These are phyloP conservation scores for Barbus barbus DNA, from an alignment of 2,113 vertebrate genomes.

Conservation along the genomic window DNA sequence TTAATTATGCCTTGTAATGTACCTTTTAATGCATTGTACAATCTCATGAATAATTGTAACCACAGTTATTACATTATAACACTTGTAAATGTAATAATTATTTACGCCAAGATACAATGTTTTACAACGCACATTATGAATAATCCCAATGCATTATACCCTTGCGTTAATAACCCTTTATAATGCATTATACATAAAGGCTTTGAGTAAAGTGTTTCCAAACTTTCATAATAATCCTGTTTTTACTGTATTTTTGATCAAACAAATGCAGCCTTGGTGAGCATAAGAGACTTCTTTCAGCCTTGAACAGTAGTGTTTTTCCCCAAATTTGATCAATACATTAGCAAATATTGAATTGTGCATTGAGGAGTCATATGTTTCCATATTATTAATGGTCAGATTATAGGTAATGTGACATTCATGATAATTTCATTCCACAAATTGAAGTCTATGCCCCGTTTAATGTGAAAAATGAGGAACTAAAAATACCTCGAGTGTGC, in stretches of 20 bases:
- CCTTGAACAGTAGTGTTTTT: background rate
- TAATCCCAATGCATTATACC: too few species aligned
- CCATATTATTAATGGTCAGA: background rate
- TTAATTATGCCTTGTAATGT: too few species aligned
- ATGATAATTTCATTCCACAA: background rate
- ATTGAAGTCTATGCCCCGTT: constrained; percentile 20
- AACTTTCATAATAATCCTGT: background rate
- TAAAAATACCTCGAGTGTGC: constrained; percentile 60
- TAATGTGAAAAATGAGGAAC: constrained; percentile 51
- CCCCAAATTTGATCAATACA: background rate
- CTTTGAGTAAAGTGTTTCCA: too few species aligned
- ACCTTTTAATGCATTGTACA: too few species aligned
- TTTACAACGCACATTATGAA: too few species aligned
- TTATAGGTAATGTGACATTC: constrained; percentile 13
- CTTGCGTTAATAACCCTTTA: too few species aligned
- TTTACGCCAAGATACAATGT: too few species aligned
- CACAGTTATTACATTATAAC: too few species aligned
- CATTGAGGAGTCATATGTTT: background rate
- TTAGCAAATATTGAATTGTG: background rate
- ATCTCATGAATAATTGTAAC: too few species aligned
- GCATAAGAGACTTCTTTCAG: background rate
- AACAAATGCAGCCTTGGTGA: background rate
- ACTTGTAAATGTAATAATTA: too few species aligned
- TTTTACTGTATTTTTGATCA: background rate
- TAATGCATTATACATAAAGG: too few species aligned